Percentiles rank a stretch among this genome's conserved stretches.
These are phyloP conservation scores for Drosophila lini DNA, from an alignment of 1,140 invertebrate species.

Conservation along the genomic window DNA sequence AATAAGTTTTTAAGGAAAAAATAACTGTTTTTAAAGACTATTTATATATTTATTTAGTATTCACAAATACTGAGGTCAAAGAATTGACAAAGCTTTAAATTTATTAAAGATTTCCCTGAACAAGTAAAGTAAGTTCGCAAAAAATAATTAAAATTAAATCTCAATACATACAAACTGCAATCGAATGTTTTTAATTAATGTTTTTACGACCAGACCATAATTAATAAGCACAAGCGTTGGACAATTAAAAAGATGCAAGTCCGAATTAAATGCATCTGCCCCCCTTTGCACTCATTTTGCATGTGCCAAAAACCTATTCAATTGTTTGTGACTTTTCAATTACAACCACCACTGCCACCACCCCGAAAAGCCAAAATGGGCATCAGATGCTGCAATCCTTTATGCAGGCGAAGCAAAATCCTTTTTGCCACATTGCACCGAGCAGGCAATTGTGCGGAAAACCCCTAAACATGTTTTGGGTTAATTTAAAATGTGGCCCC, in stretches of 20 bases:
- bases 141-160: background rate
- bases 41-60: too few species aligned
- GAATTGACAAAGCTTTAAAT: background rate
- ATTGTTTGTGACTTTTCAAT: slow-evolving; percentile 35
- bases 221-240: slow-evolving; percentile 1
- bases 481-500: slow-evolving; percentile 83
- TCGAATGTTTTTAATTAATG: slow-evolving; percentile 7
- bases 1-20: too few species aligned
- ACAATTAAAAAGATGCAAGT: slow-evolving; percentile 18
- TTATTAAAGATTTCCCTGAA: background rate
- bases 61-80: too few species aligned
- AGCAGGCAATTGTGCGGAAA: slow-evolving; percentile 81
- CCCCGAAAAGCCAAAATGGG: slow-evolving; percentile 32
- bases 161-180: background rate
- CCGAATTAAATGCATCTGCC: slow-evolving; percentile 3
- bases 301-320: slow-evolving; percentile 12
- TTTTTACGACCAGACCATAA: background rate
- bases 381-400: slow-evolving; percentile 68
- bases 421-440: slow-evolving; percentile 69
- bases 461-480: slow-evolving; percentile 84
- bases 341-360: slow-evolving; percentile 32
- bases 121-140: background rate
- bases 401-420: slow-evolving; percentile 47
- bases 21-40: too few species aligned
- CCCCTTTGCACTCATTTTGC: background rate